phyloP scores from a whole-genome alignment of 2,888 invertebrate genomes.

The Pherbina coryleti region DNA sequence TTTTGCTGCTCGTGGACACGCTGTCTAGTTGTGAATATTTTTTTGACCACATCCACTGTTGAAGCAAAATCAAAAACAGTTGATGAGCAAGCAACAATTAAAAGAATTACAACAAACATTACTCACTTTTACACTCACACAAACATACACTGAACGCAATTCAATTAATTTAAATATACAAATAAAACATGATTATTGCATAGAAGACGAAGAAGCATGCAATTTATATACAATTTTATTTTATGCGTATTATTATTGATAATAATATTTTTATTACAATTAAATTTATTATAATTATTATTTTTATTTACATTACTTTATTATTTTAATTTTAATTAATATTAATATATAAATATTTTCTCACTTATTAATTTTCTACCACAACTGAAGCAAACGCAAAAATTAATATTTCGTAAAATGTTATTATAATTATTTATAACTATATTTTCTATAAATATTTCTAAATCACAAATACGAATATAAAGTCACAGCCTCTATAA shows the following conservation, averaged over 20 bases:
- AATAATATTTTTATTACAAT: neutral
- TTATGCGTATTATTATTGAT: neutral
- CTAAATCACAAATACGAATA: neutral
- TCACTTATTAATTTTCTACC: slow-evolving; percentile 31
- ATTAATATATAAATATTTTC: slow-evolving; percentile 15
- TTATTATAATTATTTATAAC: slow-evolving; percentile 19
- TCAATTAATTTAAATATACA: slow-evolving; percentile 1
- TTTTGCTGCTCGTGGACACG: neutral
- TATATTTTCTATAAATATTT: slow-evolving; percentile 14
- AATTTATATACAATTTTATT: no score
- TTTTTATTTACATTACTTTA: slow-evolving; percentile 6
- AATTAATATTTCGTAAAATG: slow-evolving; percentile 22
- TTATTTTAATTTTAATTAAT: slow-evolving; percentile 1
- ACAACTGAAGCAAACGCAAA: slow-evolving; percentile 14
- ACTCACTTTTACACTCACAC: neutral
- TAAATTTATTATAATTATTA: slow-evolving; percentile 17
- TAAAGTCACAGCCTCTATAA: slow-evolving; percentile 19
- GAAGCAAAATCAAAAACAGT: neutral
- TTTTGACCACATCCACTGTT: slow-evolving; percentile 2
- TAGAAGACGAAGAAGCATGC: neutral
- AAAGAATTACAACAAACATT: neutral
- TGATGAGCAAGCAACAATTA: neutral
- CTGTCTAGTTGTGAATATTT: neutral
- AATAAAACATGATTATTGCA: neutral
- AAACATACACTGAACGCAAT: slow-evolving; percentile 15